Evolutionary conservation across 2,888 invertebrate species (phyloP).

Genomic region (Suillia variegata): DNA sequence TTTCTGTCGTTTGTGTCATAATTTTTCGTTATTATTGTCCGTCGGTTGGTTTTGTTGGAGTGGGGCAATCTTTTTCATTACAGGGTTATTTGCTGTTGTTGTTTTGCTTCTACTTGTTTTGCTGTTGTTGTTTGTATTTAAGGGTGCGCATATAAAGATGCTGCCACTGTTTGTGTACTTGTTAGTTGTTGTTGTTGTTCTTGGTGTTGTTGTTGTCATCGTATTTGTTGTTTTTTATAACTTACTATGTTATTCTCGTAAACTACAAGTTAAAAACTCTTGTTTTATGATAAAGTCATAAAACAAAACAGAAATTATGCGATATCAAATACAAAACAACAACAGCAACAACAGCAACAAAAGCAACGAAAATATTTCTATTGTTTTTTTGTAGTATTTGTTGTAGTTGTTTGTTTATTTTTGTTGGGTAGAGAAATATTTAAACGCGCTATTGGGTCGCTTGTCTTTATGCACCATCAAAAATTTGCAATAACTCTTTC

Average conservation of each 20-base stretch:
- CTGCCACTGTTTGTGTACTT: neutral
- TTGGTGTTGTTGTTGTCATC: conserved; percentile 8
- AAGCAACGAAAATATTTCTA: neutral
- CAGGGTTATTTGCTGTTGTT: no score
- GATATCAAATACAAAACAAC: conserved; percentile 10
- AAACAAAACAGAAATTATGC: conserved; percentile 20
- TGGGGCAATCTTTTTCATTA: no score
- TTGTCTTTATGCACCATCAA: no score
- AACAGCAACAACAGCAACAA: conserved; percentile 1
- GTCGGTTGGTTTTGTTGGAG: conserved; percentile 11
- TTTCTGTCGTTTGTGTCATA: conserved; percentile 12
- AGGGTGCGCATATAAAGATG: neutral
- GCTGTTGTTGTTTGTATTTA: neutral
- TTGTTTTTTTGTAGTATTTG: neutral
- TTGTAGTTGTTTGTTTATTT: neutral
- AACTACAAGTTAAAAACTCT: conserved; percentile 18
- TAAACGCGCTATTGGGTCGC: no score
- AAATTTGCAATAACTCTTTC: no score
- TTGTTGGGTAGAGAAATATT: no score
- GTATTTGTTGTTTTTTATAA: conserved; percentile 6
- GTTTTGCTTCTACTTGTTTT: no score
- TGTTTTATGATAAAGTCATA: conserved; percentile 22
- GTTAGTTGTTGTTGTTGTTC: neutral
- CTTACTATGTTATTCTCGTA: conserved; percentile 13
- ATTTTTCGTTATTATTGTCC: conserved; percentile 13